A percentile compares a stretch with the other conserved stretches of the same genome.
Conservation (phyloP, 1,140 invertebrate species). For the Euschistus heros region DNA sequence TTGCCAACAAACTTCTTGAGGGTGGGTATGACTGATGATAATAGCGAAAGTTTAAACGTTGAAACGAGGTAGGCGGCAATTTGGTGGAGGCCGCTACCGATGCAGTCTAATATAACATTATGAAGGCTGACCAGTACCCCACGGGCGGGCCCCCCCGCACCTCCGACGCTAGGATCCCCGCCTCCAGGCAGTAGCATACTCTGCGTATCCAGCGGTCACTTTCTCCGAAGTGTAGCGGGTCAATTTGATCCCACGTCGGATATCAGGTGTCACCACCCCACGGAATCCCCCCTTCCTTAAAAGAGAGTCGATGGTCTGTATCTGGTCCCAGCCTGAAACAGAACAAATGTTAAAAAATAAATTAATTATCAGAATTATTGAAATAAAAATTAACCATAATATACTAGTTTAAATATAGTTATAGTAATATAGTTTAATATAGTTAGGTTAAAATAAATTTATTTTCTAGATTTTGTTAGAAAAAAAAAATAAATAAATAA, state of each 20-base stretch:
- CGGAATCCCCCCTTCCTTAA: conserved; percentile 95
- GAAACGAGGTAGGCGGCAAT: not conserved
- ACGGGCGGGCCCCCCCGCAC: conserved; percentile 20
- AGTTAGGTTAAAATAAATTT: no score
- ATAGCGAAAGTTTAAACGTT: not conserved
- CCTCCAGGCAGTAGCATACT: conserved; percentile 57
- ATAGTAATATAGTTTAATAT: no score
- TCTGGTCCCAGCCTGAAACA: conserved; percentile 77
- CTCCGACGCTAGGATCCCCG: conserved; percentile 45
- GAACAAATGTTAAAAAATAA: no score
- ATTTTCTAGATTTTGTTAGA: no score
- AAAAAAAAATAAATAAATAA: no score
- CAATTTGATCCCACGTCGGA: conserved; percentile 79
- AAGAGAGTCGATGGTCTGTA: conserved; percentile 95
- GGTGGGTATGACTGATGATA: not conserved
- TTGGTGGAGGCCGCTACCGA: not conserved
- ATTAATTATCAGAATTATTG: no score
- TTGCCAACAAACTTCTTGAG: conserved; percentile 1
- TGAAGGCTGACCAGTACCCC: conserved; percentile 4
- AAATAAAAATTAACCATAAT: no score
- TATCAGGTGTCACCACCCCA: conserved; percentile 74
- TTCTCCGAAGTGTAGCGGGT: conserved; percentile 91
- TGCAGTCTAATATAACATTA: not conserved
- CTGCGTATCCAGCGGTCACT: conserved; percentile 69
- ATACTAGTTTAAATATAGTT: no score